A percentile compares a stretch with the other conserved stretches of the same genome.
Evolutionary conservation across 2,797 vertebrate species (phyloP).

Genomic region (Protonibea diacanthus): DNA sequence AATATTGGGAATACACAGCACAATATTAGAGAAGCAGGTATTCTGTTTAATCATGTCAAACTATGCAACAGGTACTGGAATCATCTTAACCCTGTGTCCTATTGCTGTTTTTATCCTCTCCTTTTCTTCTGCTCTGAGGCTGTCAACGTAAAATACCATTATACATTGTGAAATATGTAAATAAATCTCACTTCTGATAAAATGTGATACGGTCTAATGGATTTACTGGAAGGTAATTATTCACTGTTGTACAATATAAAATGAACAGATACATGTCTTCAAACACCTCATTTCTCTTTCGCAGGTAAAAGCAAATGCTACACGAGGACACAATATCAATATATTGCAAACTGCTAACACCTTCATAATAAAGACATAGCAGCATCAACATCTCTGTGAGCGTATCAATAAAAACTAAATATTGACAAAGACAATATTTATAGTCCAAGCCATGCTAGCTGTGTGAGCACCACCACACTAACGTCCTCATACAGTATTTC

Average conservation of each 20-base stretch:
- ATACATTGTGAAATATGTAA: slow-evolving; percentile 62
- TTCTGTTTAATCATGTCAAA: slow-evolving; percentile 43
- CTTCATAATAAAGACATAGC: neutral
- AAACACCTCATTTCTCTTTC: neutral
- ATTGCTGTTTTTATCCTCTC: slow-evolving; percentile 5
- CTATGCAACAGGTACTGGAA: slow-evolving; percentile 62
- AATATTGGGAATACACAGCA: slow-evolving; percentile 10
- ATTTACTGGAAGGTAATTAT: neutral
- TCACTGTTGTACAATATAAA: neutral
- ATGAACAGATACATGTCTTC: neutral
- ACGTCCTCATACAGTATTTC: too few relatives aligned
- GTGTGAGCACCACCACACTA: too few relatives aligned
- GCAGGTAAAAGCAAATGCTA: neutral
- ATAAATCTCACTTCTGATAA: slow-evolving; percentile 67
- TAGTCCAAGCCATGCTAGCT: neutral
- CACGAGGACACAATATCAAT: neutral
- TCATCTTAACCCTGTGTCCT: slow-evolving; percentile 6
- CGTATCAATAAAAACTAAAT: neutral
- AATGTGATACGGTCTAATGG: slow-evolving; percentile 4
- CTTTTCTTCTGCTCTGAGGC: slow-evolving; percentile 1
- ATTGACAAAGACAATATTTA: neutral
- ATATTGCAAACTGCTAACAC: neutral
- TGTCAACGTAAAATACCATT: slow-evolving; percentile 13
- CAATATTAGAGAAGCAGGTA: neutral
- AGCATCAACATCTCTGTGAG: neutral